Evolutionary conservation across 1,140 invertebrate species (phyloP).

Genomic region (Mactra quadrangularis): DNA sequence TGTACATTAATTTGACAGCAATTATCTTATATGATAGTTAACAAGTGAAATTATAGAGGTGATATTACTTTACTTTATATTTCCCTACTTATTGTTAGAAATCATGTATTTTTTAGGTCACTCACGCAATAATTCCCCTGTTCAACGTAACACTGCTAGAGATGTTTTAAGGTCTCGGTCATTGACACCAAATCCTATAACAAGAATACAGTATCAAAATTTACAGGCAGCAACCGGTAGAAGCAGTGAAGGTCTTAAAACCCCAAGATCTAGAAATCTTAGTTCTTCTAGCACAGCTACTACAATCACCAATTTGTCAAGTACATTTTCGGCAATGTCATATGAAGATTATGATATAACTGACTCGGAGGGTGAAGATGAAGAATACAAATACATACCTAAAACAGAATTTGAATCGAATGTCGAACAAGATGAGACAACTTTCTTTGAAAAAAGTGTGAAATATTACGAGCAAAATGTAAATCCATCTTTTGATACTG

Average conservation of each 20-base stretch:
- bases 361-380: slow-evolving; percentile 11
- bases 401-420: slow-evolving; percentile 4
- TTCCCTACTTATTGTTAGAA: too few species aligned
- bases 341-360: slow-evolving; percentile 5
- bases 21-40: too few species aligned
- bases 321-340: neutral
- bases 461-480: neutral
- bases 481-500: neutral
- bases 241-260: neutral
- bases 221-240: neutral
- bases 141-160: neutral
- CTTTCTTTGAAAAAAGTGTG: slow-evolving; percentile 47
- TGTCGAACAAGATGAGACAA: slow-evolving; percentile 7
- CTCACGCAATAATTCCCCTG: too few species aligned
- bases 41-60: too few species aligned
- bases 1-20: too few species aligned
- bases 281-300: slow-evolving; percentile 21
- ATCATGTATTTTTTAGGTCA: too few species aligned
- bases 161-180: neutral
- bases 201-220: too few species aligned
- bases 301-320: neutral
- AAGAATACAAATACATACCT: neutral
- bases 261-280: neutral
- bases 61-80: too few species aligned
- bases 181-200: neutral